phyloP scores from a whole-genome alignment of 2,888 invertebrate genomes.

The Galeopsomyia nigrocyanea region DNA sequence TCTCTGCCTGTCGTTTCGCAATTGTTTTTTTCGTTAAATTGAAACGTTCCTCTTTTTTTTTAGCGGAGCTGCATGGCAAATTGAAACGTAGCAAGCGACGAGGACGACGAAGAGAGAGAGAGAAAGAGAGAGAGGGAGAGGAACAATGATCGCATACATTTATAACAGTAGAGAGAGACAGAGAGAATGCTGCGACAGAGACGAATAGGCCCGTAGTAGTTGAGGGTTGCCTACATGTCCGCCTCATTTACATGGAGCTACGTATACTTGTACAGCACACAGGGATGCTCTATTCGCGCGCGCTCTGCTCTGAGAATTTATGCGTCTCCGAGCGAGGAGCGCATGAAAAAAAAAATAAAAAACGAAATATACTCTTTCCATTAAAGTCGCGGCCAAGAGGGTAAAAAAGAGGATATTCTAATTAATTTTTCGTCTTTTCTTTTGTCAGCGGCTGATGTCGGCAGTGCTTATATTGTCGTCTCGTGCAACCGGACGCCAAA shows the following conservation, averaged over 20 bases:
- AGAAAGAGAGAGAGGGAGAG: constrained; percentile 21
- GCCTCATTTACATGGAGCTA: background rate
- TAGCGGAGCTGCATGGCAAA: too few relatives aligned
- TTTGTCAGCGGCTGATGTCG: background rate
- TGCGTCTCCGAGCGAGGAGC: background rate
- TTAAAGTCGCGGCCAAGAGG: constrained; percentile 6
- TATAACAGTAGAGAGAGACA: constrained; percentile 15
- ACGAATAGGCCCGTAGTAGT: background rate
- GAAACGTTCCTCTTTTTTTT: constrained; percentile 14
- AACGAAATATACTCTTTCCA: constrained; percentile 26
- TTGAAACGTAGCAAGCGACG: constrained; percentile 2
- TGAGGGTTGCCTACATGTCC: background rate
- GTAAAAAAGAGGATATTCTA: constrained; percentile 44
- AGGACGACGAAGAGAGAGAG: constrained; percentile 27
- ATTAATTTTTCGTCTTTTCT: constrained; percentile 39
- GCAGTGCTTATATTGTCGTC: background rate
- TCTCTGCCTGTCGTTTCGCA: background rate
- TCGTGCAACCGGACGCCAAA: background rate
- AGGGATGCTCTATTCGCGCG: background rate
- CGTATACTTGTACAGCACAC: background rate
- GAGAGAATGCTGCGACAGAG: background rate
- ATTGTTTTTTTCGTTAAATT: constrained; percentile 40
- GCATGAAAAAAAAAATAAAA: too few relatives aligned
- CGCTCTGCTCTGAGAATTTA: background rate
- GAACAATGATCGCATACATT: constrained; percentile 17